Conservation (phyloP, 2,888 invertebrate species). For the Theodoxus fluviatilis region DNA sequence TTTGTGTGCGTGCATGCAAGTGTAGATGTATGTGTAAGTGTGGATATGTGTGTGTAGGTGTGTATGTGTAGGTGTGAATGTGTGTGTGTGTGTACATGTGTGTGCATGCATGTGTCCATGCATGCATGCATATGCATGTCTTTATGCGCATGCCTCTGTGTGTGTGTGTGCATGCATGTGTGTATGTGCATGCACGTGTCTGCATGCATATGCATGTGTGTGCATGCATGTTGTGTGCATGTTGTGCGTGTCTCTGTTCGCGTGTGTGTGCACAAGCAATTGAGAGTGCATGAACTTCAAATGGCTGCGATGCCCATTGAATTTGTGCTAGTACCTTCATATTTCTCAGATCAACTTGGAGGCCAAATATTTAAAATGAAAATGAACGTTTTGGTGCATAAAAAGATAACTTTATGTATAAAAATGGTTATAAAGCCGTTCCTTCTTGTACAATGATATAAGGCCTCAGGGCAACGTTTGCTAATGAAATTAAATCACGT, state of each 20-base stretch:
- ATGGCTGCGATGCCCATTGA: neutral
- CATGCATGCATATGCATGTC: slow-evolving; percentile 18
- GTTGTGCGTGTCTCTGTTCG: neutral
- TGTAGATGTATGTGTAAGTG: neutral
- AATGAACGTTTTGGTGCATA: slow-evolving; percentile 16
- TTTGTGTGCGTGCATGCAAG: neutral
- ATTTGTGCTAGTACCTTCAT: neutral
- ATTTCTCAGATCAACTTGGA: slow-evolving; percentile 29
- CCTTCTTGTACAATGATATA: too few species aligned
- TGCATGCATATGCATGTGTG: neutral
- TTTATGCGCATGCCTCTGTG: slow-evolving; percentile 12
- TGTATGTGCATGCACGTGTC: neutral
- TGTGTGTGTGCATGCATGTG: slow-evolving; percentile 4
- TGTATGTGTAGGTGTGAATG: neutral
- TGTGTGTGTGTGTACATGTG: slow-evolving; percentile 1
- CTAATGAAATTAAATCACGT: too few species aligned
- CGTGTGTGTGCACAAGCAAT: slow-evolving; percentile 3
- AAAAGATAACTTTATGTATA: neutral
- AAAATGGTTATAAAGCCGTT: too few species aligned
- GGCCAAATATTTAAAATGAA: slow-evolving; percentile 22
- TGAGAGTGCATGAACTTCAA: neutral
- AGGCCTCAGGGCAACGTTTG: too few species aligned
- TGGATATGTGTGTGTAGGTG: neutral
- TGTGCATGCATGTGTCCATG: neutral
- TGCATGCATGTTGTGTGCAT: too few species aligned